Percentiles rank a stretch among this genome's conserved stretches.
These are phyloP conservation scores for Chiloscyllium plagiosum DNA, from an alignment of 2,113 vertebrate genomes.

Conservation along the genomic window DNA sequence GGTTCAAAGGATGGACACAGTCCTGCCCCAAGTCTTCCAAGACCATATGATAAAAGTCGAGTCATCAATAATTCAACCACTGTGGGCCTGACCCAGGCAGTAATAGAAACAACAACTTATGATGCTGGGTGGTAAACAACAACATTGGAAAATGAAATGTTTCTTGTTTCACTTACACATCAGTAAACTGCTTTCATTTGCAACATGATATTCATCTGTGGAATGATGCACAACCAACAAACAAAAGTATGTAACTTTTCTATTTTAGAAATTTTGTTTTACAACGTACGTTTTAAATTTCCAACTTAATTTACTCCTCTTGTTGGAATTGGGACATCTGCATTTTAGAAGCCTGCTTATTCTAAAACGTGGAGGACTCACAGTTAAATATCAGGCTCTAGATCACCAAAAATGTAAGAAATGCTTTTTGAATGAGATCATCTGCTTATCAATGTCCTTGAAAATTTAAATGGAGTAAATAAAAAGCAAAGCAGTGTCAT, in stretches of 20 bases:
- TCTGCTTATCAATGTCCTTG: background rate
- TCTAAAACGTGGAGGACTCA: background rate
- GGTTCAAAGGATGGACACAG: no score
- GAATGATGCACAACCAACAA: background rate
- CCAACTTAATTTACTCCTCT: background rate
- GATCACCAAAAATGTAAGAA: background rate
- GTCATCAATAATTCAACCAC: background rate
- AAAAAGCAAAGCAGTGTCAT: background rate
- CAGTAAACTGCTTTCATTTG: background rate
- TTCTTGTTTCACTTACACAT: background rate
- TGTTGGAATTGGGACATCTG: background rate
- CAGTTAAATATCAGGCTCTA: background rate
- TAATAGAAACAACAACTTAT: background rate
- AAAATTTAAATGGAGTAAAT: background rate
- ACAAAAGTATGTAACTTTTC: background rate
- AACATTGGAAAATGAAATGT: background rate
- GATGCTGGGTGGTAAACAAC: background rate
- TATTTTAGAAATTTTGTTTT: background rate
- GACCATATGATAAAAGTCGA: background rate
- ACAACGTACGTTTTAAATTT: background rate
- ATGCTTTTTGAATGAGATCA: background rate
- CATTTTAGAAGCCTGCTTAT: background rate
- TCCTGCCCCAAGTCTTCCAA: no score
- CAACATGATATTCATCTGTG: background rate
- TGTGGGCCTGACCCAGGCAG: background rate